phyloP scores from a whole-genome alignment of 2,888 invertebrate genomes.

The Agrochola lychnidis region DNA sequence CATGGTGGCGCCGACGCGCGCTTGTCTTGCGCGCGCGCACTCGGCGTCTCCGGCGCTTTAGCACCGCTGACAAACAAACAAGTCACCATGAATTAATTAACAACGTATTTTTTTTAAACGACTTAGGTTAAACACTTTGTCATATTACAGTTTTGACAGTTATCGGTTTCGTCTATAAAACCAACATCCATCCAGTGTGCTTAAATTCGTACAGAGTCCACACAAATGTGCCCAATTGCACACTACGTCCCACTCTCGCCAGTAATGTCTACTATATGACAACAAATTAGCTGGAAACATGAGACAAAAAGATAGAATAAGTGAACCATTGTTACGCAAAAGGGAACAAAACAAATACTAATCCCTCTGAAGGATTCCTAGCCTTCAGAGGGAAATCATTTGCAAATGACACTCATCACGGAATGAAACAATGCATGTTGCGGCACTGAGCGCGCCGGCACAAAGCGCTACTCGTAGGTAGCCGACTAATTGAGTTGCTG shows the following conservation, averaged over 20 bases:
- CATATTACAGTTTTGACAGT: not conserved
- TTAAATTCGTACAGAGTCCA: not conserved
- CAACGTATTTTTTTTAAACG: not conserved
- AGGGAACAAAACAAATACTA: not conserved
- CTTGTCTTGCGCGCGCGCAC: conserved; percentile 78
- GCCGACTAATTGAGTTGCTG: not conserved
- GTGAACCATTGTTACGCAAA: not conserved
- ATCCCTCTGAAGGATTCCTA: too few species aligned
- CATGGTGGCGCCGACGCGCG: conserved; percentile 83
- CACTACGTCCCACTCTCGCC: not conserved
- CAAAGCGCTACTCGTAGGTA: not conserved
- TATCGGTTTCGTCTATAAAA: not conserved
- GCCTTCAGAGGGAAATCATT: not conserved
- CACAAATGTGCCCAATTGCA: not conserved
- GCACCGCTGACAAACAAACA: conserved; percentile 70
- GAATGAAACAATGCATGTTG: not conserved
- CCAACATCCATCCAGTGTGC: not conserved
- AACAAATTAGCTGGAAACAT: not conserved
- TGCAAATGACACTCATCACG: not conserved
- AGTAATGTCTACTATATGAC: not conserved
- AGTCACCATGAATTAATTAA: not conserved
- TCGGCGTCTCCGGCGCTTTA: conserved; percentile 77
- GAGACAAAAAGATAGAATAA: not conserved
- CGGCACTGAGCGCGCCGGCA: not conserved
- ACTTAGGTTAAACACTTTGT: too few species aligned